phyloP scores from a whole-genome alignment of 2,113 vertebrate genomes.

The Eurystomus gularis region DNA sequence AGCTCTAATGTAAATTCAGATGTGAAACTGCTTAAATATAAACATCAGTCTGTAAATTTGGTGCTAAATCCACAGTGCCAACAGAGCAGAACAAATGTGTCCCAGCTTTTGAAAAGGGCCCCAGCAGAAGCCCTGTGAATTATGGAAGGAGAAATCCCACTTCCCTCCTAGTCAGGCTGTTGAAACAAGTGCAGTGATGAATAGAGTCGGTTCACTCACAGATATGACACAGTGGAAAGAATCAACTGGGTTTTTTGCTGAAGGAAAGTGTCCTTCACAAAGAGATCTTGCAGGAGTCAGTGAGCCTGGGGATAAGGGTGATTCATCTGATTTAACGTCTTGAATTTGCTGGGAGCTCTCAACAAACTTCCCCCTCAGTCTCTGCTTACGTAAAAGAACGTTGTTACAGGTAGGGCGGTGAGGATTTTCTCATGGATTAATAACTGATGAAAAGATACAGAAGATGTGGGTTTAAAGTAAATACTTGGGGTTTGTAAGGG shows the following conservation, averaged over 20 bases:
- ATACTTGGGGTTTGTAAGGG: background rate
- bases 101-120: background rate
- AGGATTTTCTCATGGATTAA: background rate
- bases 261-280: background rate
- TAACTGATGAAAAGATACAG: background rate
- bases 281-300: background rate
- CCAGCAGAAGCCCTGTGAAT: background rate
- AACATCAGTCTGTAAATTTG: background rate
- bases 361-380: background rate
- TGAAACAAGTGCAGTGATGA: background rate
- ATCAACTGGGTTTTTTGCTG: background rate
- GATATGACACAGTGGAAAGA: background rate
- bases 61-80: background rate
- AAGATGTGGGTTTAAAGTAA: background rate
- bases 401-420: background rate
- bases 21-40: background rate
- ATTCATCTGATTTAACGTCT: background rate
- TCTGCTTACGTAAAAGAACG: background rate
- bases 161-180: background rate
- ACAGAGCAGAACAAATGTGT: background rate
- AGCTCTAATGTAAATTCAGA: background rate
- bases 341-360: background rate
- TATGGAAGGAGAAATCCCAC: rapidly evolving
- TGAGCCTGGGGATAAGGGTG: background rate
- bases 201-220: rapidly evolving